Evolutionary conservation across 2,797 vertebrate species (phyloP).

Genomic region (Sitta carolinensis): DNA sequence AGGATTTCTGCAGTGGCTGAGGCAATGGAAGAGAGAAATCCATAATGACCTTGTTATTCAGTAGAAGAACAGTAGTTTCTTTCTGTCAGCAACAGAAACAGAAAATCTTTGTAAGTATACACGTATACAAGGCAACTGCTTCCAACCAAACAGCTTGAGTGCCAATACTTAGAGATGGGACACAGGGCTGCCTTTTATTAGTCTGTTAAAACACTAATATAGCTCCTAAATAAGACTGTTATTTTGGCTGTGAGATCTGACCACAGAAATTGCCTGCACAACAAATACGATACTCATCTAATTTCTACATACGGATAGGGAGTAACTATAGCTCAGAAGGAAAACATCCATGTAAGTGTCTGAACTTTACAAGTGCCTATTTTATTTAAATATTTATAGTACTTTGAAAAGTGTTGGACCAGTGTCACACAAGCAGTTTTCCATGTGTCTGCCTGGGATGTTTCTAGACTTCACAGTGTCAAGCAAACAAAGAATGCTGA

Average conservation of each 20-base stretch:
- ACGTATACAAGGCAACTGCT: neutral
- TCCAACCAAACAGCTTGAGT: slow-evolving; percentile 5
- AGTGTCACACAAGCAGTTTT: neutral
- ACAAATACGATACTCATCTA: neutral
- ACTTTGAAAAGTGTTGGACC: neutral
- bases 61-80: slow-evolving; percentile 31
- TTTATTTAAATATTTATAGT: neutral
- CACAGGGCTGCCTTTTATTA: slow-evolving; percentile 41
- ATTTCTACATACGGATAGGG: neutral
- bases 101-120: slow-evolving; percentile 35
- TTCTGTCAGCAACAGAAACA: slow-evolving; percentile 47
- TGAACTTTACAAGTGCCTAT: neutral
- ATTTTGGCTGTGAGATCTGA: neutral
- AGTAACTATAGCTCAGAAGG: neutral
- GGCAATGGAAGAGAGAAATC: slow-evolving; percentile 2
- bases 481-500: neutral
- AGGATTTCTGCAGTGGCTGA: neutral
- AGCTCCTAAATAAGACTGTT: neutral
- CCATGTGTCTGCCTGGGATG: neutral
- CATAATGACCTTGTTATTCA: slow-evolving; percentile 12
- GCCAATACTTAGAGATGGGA: slow-evolving; percentile 20
- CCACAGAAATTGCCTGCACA: neutral
- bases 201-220: neutral
- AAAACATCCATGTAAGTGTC: neutral
- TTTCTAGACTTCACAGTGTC: neutral